Percentiles rank a stretch among this genome's conserved stretches.
Conservation (phyloP, 2,888 invertebrate genomes). For the Macaria notata region DNA sequence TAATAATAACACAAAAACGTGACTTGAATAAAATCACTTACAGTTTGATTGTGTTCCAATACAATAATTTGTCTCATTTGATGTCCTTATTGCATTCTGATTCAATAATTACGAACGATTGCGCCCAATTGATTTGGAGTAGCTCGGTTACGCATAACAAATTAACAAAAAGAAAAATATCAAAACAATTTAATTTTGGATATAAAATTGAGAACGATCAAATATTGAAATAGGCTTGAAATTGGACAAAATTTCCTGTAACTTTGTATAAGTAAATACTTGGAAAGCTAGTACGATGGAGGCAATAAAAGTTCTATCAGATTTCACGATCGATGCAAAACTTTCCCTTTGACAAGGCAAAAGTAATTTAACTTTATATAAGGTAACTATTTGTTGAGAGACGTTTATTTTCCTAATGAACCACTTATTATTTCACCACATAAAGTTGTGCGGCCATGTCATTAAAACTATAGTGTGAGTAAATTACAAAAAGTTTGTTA, state of each 20-base stretch:
- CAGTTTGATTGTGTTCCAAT: too few species aligned
- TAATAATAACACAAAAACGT: too few species aligned
- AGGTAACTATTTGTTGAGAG: conserved; percentile 57
- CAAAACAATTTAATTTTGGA: too few species aligned
- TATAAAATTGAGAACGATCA: conserved; percentile 1
- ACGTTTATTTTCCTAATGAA: conserved; percentile 62
- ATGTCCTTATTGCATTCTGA: too few species aligned
- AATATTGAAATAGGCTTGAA: conserved; percentile 19
- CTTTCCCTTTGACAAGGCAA: conserved; percentile 48
- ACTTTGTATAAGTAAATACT: conserved; percentile 17
- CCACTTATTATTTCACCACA: conserved; percentile 54
- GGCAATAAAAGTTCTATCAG: conserved; percentile 26
- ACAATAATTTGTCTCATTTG: too few species aligned
- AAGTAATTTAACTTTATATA: conserved; percentile 67
- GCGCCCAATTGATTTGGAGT: too few species aligned
- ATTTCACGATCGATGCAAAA: conserved; percentile 44
- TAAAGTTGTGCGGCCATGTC: conserved; percentile 33
- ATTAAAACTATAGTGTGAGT: conserved; percentile 32
- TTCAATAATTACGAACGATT: too few species aligned
- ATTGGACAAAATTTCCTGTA: conserved; percentile 18
- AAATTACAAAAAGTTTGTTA: conserved; percentile 32
- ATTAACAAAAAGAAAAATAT: too few species aligned
- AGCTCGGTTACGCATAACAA: too few species aligned
- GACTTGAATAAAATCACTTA: too few species aligned
- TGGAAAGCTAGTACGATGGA: conserved; percentile 10